Conservation (phyloP, 2,797 vertebrate genomes). For the Lutjanus campechanus region DNA sequence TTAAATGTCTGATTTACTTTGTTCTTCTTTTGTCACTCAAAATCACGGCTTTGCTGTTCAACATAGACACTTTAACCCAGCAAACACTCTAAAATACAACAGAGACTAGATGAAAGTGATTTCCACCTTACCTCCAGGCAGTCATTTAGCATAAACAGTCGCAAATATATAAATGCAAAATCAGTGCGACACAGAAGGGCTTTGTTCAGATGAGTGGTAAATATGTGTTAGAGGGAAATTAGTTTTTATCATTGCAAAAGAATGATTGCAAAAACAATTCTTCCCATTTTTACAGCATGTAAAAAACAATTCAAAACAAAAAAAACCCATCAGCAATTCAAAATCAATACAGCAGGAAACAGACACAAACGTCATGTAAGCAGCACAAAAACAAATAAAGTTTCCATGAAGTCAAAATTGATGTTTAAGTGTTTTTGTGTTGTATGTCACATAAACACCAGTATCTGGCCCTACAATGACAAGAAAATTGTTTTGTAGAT, state of each 20-base stretch:
- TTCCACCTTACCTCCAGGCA: slow-evolving; percentile 29
- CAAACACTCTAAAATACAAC: slow-evolving; percentile 39
- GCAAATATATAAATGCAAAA: slow-evolving; percentile 33
- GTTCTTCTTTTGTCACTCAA: slow-evolving; percentile 51
- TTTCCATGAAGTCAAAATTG: too few species aligned
- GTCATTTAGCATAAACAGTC: slow-evolving; percentile 43
- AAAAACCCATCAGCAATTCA: too few species aligned
- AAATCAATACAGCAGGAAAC: too few species aligned
- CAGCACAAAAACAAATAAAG: too few species aligned
- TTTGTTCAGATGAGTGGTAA: slow-evolving; percentile 18
- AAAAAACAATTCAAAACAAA: neutral
- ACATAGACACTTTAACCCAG: slow-evolving; percentile 47
- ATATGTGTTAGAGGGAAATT: slow-evolving; percentile 7
- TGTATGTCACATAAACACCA: too few species aligned
- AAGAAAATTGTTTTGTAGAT: too few species aligned
- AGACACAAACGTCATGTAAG: too few species aligned
- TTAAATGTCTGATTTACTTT: slow-evolving; percentile 58
- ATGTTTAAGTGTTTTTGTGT: too few species aligned
- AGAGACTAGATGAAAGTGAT: slow-evolving; percentile 54
- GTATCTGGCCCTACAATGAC: too few species aligned
- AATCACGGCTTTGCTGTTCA: slow-evolving; percentile 41
- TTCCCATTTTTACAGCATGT: neutral
- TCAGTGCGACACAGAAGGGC: slow-evolving; percentile 5
- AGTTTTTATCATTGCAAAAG: neutral
- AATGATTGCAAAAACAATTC: neutral